Evolutionary conservation across 2,888 invertebrate species (phyloP), one percentile per base, ranked within the genome.

Genomic region (Athrips mouffetella): DNA sequence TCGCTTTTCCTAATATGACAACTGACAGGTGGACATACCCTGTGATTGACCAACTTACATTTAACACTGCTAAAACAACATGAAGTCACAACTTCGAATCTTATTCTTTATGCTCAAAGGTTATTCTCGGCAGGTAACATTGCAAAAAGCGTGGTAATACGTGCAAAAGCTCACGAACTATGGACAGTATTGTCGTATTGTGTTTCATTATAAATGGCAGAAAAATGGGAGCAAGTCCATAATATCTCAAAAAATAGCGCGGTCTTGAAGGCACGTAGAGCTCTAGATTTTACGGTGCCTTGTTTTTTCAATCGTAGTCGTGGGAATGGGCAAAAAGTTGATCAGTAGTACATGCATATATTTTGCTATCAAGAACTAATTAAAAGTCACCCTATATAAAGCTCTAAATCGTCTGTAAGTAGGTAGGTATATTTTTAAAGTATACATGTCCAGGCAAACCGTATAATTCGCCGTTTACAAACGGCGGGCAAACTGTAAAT

Each of bases 181-280:
- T 20, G 37, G n/a, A 20, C 20, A 21, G 21, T n/a, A n/a, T n/a
- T n/a, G n/a, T n/a, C n/a, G n/a, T 37, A 37, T 37, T 40, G 47
- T 73, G 77, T 75, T 75, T 75, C 73, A 79, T 73, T 80, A 72
- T 76, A 77, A 75, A 75, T 67, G 74, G 66, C 60, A 74, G 76
- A 76, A 80, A 80, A 79, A 80, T 77, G 76, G 75, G 71, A 60
- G 60, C 80, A 80, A 68, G 75, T 51, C 82, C 82, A 74, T 80
- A 78, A 58, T 53, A 15, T 49, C 25, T 41, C 40, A 44, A 49
- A 58, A 56, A 58, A 60, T 59, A 52, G 33, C 18, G 16, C n/a
- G 37, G 5, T 18, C 11, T n/a, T 11, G 18, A 37, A 11, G 21
- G 8, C 4, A 7, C 16, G 15, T 6, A 13, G 33, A 15, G 13